Base-by-base conservation (phyloP, 2,113 vertebrate genomes). In the Xyrauchen texanus region DNA sequence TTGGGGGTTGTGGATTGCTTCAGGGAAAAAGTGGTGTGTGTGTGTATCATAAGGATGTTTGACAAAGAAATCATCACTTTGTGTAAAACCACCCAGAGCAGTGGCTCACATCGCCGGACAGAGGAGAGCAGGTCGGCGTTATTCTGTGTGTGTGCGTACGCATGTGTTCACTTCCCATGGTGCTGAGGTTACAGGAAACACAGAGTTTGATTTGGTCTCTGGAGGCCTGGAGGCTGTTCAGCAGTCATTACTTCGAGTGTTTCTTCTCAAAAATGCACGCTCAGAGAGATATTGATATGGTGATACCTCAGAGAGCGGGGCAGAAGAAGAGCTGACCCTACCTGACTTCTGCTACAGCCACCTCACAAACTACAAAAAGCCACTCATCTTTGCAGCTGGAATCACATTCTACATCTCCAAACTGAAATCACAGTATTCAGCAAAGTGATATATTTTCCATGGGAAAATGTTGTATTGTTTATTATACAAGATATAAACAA, bases 51-150 rank as follows among this genome's bases (percentile, higher is more conserved):
- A 87, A 83, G 84, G 84, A 51, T 47, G 55, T 87, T 78, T 81
- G 93, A 94, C 94, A 94, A 94, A 86, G 83, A 92, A 92, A 94
- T 92, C 91, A 91, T 93, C 93, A 91, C 86, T 72, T 81, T 51
- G 70, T 81, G 75, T 80, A 81, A 78, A 81, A 86, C 73, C 69
- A 62, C 75, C 83, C 58, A 68, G 79, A 79, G 83, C 65, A 44
- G 66, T 68, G 60, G 77, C 79, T 78, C 85, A 83, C 79, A 82
- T 83, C 77, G 44, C 63, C 69, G 80, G 80, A 82, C 77, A 81
- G 72, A 70, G 53, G 62, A 46, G 81, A 72, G 76, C 68, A 73
- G 75, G 68, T 72, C 42, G 52, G 63, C 62, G 78, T 80, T 71
- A 72, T 71, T 79, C 61, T 64, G 60, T 76, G 72, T 62, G 74